Evolutionary conservation across 2,888 invertebrate species (phyloP), one percentile per base, ranked within the genome.

Genomic region (Macaria notata): DNA sequence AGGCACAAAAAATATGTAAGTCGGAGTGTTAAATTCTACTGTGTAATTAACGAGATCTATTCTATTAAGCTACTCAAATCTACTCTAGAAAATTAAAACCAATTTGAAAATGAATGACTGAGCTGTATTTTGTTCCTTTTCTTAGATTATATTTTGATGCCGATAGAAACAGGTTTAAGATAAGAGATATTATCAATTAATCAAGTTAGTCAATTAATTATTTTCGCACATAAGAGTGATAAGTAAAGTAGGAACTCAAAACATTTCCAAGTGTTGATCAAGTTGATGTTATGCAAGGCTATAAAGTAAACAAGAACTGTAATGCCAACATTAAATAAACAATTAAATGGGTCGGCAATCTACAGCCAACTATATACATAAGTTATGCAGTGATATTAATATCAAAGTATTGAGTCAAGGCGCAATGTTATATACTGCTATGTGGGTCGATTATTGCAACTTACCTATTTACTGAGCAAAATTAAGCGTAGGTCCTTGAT

Each of bases 371-470:
- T 36, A 50, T 38, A 51, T 30, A 45, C 46, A 56, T 50, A 46
- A 42, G 36, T 55, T 44, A 41, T n/a, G 41, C 30, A 55, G 6
- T n/a, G 31, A 45, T 43, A 56, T 48, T 41, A 48, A 30, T 39
- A 52, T 52, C 36, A 29, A 29, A 50, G 44, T 50, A 50, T 38
- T 39, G 38, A 44, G 54, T 63, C 59, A 63, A 50, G 49, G 66
- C 60, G 52, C 64, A 53, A 63, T 62, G 54, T 52, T 66, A 46
- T 47, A 50, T n/a, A 44, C 42, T 33, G 49, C 39, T 9, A 19
- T 41, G 46, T 46, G 7, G 41, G 50, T 36, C 36, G 44, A 36
- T 50, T 50, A 41, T 29, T n/a, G 48, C 29, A 48, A 42, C 36
- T 19, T 19, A 19, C 19, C 19, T 19, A 19, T 19, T 19, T 19